A percentile compares a stretch with the other conserved stretches of the same genome.
Evolutionary conservation across 2,888 invertebrate species (phyloP).

Genomic region (Amiota communis): DNA sequence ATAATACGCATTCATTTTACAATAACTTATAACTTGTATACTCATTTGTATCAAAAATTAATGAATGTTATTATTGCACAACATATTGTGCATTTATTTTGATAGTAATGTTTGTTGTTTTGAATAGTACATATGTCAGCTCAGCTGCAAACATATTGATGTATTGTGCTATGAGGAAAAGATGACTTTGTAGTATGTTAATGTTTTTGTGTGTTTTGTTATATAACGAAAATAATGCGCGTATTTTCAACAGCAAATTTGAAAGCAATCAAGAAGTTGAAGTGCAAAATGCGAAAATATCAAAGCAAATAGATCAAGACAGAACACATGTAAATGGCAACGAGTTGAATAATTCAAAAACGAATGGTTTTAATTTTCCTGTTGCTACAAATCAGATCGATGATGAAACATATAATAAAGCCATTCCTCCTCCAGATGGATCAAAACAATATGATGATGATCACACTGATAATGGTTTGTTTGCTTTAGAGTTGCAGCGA

Average conservation of each 20-base stretch:
- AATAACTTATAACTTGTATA: background rate
- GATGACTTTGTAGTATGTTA: background rate
- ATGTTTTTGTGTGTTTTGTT: constrained; percentile 15
- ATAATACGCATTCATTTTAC: background rate
- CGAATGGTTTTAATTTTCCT: constrained; percentile 30
- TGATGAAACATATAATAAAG: no score
- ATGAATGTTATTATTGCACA: no score
- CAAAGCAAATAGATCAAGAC: background rate
- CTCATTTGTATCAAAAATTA: no score
- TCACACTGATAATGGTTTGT: constrained; percentile 40
- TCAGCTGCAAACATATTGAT: no score
- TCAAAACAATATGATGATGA: constrained; percentile 25
- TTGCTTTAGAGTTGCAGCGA: constrained; percentile 27
- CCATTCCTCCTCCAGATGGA: no score
- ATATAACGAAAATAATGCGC: constrained; percentile 25
- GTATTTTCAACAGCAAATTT: constrained; percentile 33
- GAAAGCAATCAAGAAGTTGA: constrained; percentile 37
- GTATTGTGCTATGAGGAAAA: no score
- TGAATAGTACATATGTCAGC: no score
- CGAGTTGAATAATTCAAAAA: constrained; percentile 32
- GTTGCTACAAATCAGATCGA: no score
- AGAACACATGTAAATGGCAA: background rate
- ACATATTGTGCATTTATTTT: no score
- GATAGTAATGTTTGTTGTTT: no score
- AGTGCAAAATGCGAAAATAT: constrained; percentile 16